A percentile compares a stretch with the other conserved stretches of the same genome.
Evolutionary conservation across 30 jellyfish, hydroid and myxozoan species (phyloP).

Genomic region (Hydractinia symbiolongicarpus): DNA sequence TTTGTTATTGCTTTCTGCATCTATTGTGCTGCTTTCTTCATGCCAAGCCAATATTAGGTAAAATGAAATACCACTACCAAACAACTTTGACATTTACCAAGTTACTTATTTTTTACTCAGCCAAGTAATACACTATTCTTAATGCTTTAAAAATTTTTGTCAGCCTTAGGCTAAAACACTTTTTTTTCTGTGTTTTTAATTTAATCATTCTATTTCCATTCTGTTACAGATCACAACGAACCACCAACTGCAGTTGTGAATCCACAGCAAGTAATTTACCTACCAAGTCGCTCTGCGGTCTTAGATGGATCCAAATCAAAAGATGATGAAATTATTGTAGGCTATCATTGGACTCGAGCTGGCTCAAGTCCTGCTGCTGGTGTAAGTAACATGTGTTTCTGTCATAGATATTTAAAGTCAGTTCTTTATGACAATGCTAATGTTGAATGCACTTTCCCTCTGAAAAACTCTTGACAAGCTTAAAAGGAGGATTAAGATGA

Average conservation of each 20-base stretch:
- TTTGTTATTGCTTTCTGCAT: background rate
- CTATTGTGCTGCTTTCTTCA: too few species aligned
- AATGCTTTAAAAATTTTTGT: too few species aligned
- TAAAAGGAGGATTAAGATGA: too few species aligned
- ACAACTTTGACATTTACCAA: too few species aligned
- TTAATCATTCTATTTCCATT: background rate
- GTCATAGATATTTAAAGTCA: too few species aligned
- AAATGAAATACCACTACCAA: too few species aligned
- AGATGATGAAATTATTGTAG: conserved; percentile 71
- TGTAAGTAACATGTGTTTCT: conserved; percentile 37
- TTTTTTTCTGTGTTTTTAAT: too few species aligned
- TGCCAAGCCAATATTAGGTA: too few species aligned
- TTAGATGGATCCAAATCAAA: conserved; percentile 91
- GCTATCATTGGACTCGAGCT: conserved; percentile 88
- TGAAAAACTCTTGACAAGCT: background rate
- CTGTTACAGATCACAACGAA: conserved; percentile 52
- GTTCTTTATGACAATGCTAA: too few species aligned
- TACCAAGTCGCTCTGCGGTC: conserved; percentile 74
- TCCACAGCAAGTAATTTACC: conserved; percentile 43
- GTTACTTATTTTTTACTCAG: too few species aligned
- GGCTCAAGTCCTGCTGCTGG: conserved; percentile 99
- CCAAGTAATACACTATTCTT: too few species aligned
- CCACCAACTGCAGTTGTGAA: conserved; percentile 95
- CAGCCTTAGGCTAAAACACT: too few species aligned
- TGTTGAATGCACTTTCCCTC: background rate